Base-by-base conservation (phyloP, 2,888 invertebrate species). In the Dryadula phaetusa region DNA sequence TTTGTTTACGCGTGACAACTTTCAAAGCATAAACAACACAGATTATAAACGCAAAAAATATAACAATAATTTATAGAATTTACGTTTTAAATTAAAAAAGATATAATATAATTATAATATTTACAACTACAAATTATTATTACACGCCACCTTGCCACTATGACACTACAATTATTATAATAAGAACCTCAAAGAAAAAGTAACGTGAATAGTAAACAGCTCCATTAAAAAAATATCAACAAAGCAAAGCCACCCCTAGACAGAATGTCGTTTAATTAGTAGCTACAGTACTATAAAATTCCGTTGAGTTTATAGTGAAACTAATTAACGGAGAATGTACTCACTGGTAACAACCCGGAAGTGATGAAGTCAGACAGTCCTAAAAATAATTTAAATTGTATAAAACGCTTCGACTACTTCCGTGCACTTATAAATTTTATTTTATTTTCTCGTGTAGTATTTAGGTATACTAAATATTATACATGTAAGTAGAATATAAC, bases 251-350 rank as follows among this genome's bases (percentile, higher is more conserved):
- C 64, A 69, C 61, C 70, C 66, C 65, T 56, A 69, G 67, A 70
- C 64, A 69, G 70, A 68, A 70, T 66, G 63, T 62, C 63, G 69
- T 70, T 72, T 72, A 72, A 72, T 72, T 72, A 70, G 64, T 69
- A 69, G 68, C 70, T 72, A 62, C 68, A 49, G 68, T 69, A 52
- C 67, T 70, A 66, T 67, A 67, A 70, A 72, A 70, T 66, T 69
- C 72, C 69, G 70, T 70, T 72, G 70, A 70, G 64, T 72, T 70
- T 70, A 72, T 72, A 70, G 72, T 72, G 69, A 69, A 72, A 70
- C 62, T 72, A 72, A 72, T 72, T 72, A 70, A 72, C 64, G 54
- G 66, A 63, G 68, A 70, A 70, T 53, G 62, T 65, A 47, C 70
- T 66, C 37, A 62, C 67, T 66, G 66, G 63, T 64, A 70, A 72